These are phyloP conservation scores for Charanyca ferruginea DNA, from an alignment of 2,888 invertebrate species.

Conservation along the genomic window DNA sequence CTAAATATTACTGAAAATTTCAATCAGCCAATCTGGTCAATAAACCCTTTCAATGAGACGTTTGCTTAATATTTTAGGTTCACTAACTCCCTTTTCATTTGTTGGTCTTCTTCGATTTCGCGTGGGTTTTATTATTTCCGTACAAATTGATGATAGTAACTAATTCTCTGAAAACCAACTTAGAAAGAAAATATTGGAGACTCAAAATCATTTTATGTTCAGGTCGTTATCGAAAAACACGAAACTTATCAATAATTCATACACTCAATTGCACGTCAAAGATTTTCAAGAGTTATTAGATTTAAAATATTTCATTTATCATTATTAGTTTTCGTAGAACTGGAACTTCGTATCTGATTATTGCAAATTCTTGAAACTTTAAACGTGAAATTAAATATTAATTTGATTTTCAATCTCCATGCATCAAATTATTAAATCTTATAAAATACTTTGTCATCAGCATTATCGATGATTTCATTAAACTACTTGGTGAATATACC, in stretches of 20 bases:
- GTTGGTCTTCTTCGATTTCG: slow-evolving; percentile 10
- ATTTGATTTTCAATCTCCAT: background rate
- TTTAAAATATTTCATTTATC: slow-evolving; percentile 15
- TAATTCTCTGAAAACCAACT: background rate
- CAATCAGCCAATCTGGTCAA: slow-evolving; percentile 1
- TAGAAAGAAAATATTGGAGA: background rate
- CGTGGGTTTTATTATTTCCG: slow-evolving; percentile 2
- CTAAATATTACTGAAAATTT: slow-evolving; percentile 4
- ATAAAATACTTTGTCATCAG: background rate
- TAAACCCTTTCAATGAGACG: slow-evolving; percentile 11
- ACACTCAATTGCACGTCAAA: slow-evolving; percentile 4
- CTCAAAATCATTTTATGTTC: background rate
- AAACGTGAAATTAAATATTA: slow-evolving; percentile 2
- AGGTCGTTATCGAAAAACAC: background rate
- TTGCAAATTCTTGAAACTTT: slow-evolving; percentile 12
- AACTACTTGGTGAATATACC: background rate
- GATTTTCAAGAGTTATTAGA: slow-evolving; percentile 13
- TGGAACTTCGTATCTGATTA: slow-evolving; percentile 5
- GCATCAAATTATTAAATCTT: background rate
- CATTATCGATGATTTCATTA: background rate
- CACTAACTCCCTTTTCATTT: slow-evolving; percentile 25
- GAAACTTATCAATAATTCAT: slow-evolving; percentile 4
- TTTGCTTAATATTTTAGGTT: slow-evolving; percentile 19
- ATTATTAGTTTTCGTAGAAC: slow-evolving; percentile 7
- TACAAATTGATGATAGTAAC: background rate